Percentiles rank a stretch among this genome's conserved stretches.
phyloP scores from a whole-genome alignment of 2,888 invertebrate genomes.

The Ormia ochracea region DNA sequence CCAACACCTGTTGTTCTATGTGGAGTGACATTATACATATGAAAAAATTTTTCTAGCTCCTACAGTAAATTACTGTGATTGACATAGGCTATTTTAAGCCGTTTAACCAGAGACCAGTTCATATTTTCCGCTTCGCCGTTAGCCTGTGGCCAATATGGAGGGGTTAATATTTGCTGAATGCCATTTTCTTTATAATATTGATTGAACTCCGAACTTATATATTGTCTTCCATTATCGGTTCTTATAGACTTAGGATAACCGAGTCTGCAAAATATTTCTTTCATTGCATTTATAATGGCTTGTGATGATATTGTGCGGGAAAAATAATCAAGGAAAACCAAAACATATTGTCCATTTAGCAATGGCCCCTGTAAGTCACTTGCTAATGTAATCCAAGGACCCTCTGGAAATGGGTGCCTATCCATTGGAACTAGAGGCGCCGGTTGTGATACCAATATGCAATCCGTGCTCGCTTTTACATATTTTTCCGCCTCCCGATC shows the following conservation, averaged over 20 bases:
- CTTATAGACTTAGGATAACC: constrained; percentile 53
- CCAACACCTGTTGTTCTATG: constrained; percentile 57
- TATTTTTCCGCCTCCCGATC: constrained; percentile 60
- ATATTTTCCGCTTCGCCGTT: constrained; percentile 57
- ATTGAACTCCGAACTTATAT: constrained; percentile 46
- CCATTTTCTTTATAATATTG: constrained; percentile 48
- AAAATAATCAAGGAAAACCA: constrained; percentile 42
- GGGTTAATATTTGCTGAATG: constrained; percentile 55
- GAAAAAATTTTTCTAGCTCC: constrained; percentile 57
- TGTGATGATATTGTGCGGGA: constrained; percentile 37
- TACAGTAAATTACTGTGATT: constrained; percentile 50
- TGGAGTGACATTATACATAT: constrained; percentile 61
- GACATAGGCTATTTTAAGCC: constrained; percentile 48
- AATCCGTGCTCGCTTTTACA: constrained; percentile 59
- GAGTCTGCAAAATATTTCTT: constrained; percentile 60
- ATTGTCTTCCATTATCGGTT: constrained; percentile 60
- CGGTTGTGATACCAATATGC: constrained; percentile 60
- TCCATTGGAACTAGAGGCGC: constrained; percentile 56
- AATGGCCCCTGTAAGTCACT: constrained; percentile 44
- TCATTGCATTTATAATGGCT: constrained; percentile 49
- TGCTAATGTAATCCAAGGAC: constrained; percentile 49
- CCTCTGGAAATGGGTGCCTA: constrained; percentile 53
- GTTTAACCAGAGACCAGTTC: constrained; percentile 52
- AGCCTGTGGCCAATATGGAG: constrained; percentile 58
- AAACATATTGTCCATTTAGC: constrained; percentile 49